phyloP scores from a whole-genome alignment of 2,113 vertebrate genomes.

The Tichodroma muraria region DNA sequence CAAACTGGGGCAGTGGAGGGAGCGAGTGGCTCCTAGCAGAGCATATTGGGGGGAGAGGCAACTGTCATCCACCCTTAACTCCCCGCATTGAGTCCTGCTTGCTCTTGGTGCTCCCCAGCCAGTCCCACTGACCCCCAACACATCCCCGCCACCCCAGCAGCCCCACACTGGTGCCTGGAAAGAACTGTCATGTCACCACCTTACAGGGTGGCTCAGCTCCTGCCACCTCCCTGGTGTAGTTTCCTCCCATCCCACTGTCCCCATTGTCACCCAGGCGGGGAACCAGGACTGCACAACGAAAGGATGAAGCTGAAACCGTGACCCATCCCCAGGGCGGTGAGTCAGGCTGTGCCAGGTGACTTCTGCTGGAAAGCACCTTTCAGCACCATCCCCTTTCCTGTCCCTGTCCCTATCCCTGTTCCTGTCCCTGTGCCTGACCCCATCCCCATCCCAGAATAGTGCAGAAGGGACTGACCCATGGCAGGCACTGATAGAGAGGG shows the following conservation, averaged over 20 bases:
- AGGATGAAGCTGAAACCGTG: conserved; percentile 41
- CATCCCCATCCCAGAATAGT: fast-evolving
- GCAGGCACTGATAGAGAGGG: neutral
- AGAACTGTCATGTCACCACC: neutral
- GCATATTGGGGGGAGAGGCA: fast-evolving
- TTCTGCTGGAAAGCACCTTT: neutral
- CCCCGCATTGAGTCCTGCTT: fast-evolving
- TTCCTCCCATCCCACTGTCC: neutral
- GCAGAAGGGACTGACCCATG: neutral
- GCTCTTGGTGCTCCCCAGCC: neutral
- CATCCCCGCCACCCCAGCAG: neutral
- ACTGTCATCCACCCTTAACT: neutral
- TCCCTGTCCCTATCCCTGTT: neutral
- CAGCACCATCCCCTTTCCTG: neutral
- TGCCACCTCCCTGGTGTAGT: neutral
- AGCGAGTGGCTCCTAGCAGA: neutral
- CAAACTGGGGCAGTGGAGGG: neutral
- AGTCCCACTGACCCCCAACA: neutral
- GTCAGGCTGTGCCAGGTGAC: neutral
- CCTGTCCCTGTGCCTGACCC: neutral
- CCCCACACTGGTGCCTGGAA: neutral
- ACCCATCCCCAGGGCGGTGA: neutral
- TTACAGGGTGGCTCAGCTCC: neutral
- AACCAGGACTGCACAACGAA: neutral
- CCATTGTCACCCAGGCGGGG: neutral